Evolutionary conservation across 1,140 invertebrate species (phyloP).

Genomic region (Pogonomyrmex californicus): DNA sequence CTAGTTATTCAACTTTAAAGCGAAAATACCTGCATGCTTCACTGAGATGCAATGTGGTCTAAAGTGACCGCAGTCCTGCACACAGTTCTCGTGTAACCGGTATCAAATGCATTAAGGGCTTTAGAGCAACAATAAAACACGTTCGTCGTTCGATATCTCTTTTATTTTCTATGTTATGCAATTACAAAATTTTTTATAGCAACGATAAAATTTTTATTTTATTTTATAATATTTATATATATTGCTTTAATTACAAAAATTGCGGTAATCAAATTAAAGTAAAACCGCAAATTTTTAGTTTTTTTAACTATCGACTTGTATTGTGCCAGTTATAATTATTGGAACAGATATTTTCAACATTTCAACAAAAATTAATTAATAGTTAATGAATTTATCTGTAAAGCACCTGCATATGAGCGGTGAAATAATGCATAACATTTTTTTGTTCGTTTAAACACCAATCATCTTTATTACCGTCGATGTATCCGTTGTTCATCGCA

Average conservation of each 20-base stretch:
- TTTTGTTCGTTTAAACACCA: not conserved
- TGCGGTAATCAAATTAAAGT: slow-evolving; percentile 6
- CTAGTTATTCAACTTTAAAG: slow-evolving; percentile 49
- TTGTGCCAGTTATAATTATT: not conserved
- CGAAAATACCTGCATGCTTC: slow-evolving; percentile 41
- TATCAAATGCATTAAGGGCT: slow-evolving; percentile 35
- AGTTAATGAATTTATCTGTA: not conserved
- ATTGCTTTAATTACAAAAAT: not conserved
- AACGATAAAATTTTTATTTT: slow-evolving; percentile 6
- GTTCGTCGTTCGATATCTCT: not conserved
- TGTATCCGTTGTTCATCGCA: slow-evolving; percentile 2
- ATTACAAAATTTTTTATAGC: not conserved
- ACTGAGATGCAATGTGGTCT: slow-evolving; percentile 46
- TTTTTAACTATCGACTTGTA: slow-evolving; percentile 19
- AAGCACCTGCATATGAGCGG: too few relatives aligned
- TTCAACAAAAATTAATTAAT: slow-evolving; percentile 9
- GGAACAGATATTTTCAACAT: not conserved
- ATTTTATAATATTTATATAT: not conserved
- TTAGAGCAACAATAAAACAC: not conserved
- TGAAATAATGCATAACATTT: not conserved
- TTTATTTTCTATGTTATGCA: not conserved
- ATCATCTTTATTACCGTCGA: slow-evolving; percentile 38
- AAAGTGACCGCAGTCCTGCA: slow-evolving; percentile 33
- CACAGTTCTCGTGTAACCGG: slow-evolving; percentile 24
- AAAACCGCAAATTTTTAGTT: slow-evolving; percentile 3